Percentiles rank a stretch among this genome's conserved stretches.
Conservation (phyloP, 2,888 invertebrate species). For the Petrolisthes cinctipes region DNA sequence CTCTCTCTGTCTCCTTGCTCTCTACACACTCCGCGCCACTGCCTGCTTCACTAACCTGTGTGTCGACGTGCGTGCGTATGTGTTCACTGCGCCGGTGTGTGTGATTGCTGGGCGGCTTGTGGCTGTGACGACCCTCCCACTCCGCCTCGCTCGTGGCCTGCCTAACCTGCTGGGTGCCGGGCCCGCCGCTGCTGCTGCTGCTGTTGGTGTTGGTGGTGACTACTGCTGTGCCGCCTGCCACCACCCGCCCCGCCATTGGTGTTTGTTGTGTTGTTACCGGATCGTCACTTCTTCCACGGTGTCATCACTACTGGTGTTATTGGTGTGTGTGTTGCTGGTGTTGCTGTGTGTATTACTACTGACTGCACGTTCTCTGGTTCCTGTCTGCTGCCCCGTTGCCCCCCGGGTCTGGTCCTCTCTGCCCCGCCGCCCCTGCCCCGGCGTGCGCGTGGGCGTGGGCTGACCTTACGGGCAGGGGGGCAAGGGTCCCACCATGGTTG, state of each 20-base stretch:
- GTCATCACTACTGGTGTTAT: conserved; percentile 38
- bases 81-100: conserved; percentile 51
- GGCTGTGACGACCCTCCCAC: conserved; percentile 32
- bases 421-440: conserved; percentile 42
- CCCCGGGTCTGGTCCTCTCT: conserved; percentile 24
- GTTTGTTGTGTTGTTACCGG: conserved; percentile 13
- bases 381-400: conserved; percentile 32
- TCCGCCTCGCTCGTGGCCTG: conserved; percentile 22
- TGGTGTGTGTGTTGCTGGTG: conserved; percentile 38
- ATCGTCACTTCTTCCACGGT: conserved; percentile 30
- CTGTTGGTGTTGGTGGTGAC: not conserved
- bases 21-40: not conserved
- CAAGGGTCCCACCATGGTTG: conserved; percentile 46
- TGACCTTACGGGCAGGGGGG: conserved; percentile 57
- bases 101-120: conserved; percentile 13
- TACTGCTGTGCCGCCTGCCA: conserved; percentile 7
- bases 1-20: not conserved
- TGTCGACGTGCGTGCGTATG: conserved; percentile 38
- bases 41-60: conserved; percentile 13
- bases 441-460: conserved; percentile 55
- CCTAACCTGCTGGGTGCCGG: conserved; percentile 1
- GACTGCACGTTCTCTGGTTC: conserved; percentile 37
- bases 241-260: conserved; percentile 25
- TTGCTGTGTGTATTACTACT: conserved; percentile 39
- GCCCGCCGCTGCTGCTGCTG: conserved; percentile 9